phyloP scores from a whole-genome alignment of 2,113 vertebrate genomes.

The Hypomesus transpacificus region DNA sequence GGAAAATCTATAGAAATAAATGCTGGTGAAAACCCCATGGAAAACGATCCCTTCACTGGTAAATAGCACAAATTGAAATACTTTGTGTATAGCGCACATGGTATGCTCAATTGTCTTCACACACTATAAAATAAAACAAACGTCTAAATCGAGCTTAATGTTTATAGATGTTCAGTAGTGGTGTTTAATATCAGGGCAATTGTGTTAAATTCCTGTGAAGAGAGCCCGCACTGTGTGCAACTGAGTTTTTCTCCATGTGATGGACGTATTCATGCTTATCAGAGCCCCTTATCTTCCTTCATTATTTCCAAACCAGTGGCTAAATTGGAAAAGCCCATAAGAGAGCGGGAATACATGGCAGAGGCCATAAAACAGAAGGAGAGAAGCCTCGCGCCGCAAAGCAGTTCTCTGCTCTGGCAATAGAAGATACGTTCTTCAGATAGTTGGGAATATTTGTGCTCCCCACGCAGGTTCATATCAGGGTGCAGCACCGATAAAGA shows the following conservation, averaged over 20 bases:
- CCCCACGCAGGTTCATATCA: conserved; percentile 62
- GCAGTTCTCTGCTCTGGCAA: conserved; percentile 51
- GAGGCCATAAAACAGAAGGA: conserved; percentile 69
- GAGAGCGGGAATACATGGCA: conserved; percentile 70
- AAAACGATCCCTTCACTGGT: not conserved
- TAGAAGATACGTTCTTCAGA: conserved; percentile 67
- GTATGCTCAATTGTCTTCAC: conserved; percentile 3
- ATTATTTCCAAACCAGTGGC: conserved; percentile 71
- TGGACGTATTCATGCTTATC: conserved; percentile 69
- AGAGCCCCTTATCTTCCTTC: conserved; percentile 66
- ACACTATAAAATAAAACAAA: conserved; percentile 30
- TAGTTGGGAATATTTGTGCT: conserved; percentile 70
- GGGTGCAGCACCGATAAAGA: conserved; percentile 68
- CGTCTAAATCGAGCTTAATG: conserved; percentile 32
- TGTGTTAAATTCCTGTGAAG: conserved; percentile 58
- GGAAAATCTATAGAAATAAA: no score
- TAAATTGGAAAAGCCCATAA: conserved; percentile 74
- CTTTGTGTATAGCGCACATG: not conserved
- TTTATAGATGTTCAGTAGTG: not conserved
- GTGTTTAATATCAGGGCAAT: conserved; percentile 41
- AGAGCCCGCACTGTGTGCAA: conserved; percentile 43
- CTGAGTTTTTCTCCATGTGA: conserved; percentile 64
- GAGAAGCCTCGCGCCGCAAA: conserved; percentile 36
- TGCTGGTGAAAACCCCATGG: not conserved
- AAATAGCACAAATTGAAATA: no score